Conservation (phyloP, 1,140 invertebrate genomes). For the Cotesia vestalis region DNA sequence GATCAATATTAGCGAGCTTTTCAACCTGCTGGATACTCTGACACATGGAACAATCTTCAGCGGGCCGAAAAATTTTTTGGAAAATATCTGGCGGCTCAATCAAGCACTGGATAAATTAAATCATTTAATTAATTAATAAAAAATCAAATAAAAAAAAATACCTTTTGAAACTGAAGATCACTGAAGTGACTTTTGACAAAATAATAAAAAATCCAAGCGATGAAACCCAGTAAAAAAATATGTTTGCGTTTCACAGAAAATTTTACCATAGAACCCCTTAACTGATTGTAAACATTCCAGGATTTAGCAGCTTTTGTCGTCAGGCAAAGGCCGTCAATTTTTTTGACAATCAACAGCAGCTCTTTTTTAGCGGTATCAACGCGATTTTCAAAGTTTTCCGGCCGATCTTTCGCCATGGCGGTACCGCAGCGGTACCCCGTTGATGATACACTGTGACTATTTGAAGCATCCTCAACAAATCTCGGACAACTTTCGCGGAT, state of each 20-base stretch:
- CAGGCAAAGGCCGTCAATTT: constrained; percentile 40
- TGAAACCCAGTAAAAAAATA: constrained; percentile 41
- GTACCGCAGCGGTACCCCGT: constrained; percentile 24
- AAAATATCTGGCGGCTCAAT: constrained; percentile 69
- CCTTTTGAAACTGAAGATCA: constrained; percentile 41
- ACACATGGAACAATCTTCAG: constrained; percentile 81
- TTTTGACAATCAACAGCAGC: constrained; percentile 41
- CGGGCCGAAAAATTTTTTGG: constrained; percentile 74
- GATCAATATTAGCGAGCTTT: constrained; percentile 72
- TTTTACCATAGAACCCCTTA: constrained; percentile 35
- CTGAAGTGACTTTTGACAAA: constrained; percentile 33
- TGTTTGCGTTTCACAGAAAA: constrained; percentile 18
- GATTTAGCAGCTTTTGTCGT: constrained; percentile 34
- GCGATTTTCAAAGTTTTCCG: constrained; percentile 31
- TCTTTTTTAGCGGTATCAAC: constrained; percentile 47
- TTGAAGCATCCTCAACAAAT: constrained; percentile 42
- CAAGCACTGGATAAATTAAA: constrained; percentile 66
- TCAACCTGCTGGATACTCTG: constrained; percentile 70
- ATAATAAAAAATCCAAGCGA: constrained; percentile 40
- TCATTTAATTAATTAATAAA: constrained; percentile 36
- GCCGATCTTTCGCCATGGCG: constrained; percentile 43
- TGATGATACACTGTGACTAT: constrained; percentile 39
- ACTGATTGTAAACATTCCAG: constrained; percentile 33
- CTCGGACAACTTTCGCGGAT: constrained; percentile 28
- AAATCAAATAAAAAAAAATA: constrained; percentile 30